phyloP scores from a whole-genome alignment of 2,888 invertebrate species.

The Tiliacea aurago region DNA sequence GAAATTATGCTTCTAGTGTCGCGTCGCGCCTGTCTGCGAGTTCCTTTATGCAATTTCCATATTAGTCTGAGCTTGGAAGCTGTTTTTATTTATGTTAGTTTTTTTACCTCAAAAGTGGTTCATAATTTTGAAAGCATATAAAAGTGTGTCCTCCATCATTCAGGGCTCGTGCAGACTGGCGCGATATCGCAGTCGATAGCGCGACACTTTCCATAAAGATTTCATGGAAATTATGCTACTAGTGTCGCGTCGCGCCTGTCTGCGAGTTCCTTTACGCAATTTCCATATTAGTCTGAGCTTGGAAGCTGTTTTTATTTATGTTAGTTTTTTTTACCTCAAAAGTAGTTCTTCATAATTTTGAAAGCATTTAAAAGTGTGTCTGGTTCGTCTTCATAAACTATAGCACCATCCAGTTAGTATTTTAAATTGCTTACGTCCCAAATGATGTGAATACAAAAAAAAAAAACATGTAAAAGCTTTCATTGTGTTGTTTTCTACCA shows the following conservation, averaged over 20 bases:
- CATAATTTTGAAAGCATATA: neutral
- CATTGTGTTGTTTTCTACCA: too few relatives aligned
- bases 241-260: too few relatives aligned
- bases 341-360: neutral
- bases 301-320: neutral
- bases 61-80: neutral
- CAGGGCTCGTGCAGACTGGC: too few relatives aligned
- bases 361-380: neutral
- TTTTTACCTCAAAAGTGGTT: neutral
- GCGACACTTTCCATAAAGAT: too few relatives aligned
- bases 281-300: neutral
- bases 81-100: neutral
- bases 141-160: neutral
- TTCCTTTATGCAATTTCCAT: neutral
- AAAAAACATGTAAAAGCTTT: neutral
- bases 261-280: neutral
- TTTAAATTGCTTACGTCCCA: neutral
- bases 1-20: too few relatives aligned
- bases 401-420: too few relatives aligned
- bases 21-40: too few relatives aligned
- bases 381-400: neutral
- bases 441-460: neutral
- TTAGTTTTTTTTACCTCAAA: neutral
- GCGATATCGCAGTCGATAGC: too few relatives aligned
- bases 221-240: too few relatives aligned